Base-by-base conservation (phyloP, 2,113 vertebrate species). In the rabbit (Oryctolagus cuniculus) region DNA sequence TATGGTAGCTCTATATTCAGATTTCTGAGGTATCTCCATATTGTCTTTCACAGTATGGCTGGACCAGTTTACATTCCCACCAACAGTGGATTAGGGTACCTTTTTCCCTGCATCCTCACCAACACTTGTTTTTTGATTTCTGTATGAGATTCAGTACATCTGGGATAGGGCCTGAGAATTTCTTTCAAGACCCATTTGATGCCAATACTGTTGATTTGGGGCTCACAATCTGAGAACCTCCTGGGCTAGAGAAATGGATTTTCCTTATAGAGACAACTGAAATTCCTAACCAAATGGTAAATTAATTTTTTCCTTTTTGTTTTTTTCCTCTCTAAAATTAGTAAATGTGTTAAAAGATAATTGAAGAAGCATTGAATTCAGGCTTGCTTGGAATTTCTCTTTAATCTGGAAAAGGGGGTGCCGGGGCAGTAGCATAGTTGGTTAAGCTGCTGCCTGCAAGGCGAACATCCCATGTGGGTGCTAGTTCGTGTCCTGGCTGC, bases 341-440 rank as follows among this genome's bases (percentile, higher is more conserved):
- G 44, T 34, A 70, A 31, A 82, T 78, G 27, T 91, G 61, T 77
- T 34, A 81, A 13, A 38, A 89, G 13, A 73, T 90, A n/a, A 82
- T 44, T 86, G 6, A 61, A 58, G 34, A 88, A 36, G 29, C 66
- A 80, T 89, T 83, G 83, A 91, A 55, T 93, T 95, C 13, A 90
- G 36, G 29, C 63, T 87, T 82, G 15, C 29, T 58, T 95, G 17
- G 38, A 86, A 77, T 91, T 82, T 89, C 66, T 69, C 0, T 88
- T 75, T 80, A 91, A 70, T 87, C 24, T 36, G 95, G 53, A 29
- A 79, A 69, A 84, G 55, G 55, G 55, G 44, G 44, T 44, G 44
- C 44, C 44, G 44, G 44, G 6, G 44, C 6, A 44, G 44, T 44
- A 44, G 44, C 44, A 44, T 44, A 44, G 44, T 44, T 58, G 55